A percentile compares a stretch with the other conserved stretches of the same genome.
Evolutionary conservation across 2,888 invertebrate species (phyloP).

Genomic region (Entomobrya proxima): DNA sequence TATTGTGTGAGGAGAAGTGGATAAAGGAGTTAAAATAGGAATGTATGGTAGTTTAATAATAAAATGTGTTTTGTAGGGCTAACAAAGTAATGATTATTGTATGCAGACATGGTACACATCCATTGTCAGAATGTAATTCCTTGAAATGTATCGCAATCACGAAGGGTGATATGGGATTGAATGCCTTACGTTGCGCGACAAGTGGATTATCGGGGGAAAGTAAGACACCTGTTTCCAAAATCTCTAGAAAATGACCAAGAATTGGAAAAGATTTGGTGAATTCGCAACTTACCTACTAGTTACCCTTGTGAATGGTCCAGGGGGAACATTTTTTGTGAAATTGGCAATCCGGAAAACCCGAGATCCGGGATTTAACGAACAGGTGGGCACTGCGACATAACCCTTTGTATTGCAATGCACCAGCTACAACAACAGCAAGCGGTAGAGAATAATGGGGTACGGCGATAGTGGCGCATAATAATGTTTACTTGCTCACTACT

Average conservation of each 20-base stretch:
- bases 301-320: slow-evolving; percentile 58
- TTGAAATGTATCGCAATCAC: background rate
- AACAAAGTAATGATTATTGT: background rate
- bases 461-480: slow-evolving; percentile 55
- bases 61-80: background rate
- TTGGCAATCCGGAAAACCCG: slow-evolving; percentile 62
- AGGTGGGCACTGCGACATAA: slow-evolving; percentile 54
- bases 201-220: slow-evolving; percentile 49
- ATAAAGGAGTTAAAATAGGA: background rate
- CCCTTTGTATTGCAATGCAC: background rate
- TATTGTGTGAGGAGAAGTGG: background rate
- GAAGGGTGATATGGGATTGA: background rate
- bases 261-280: slow-evolving; percentile 27
- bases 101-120: background rate
- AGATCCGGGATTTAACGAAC: slow-evolving; percentile 65
- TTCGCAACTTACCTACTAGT: slow-evolving; percentile 44
- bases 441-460: slow-evolving; percentile 4
- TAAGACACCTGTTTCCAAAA: slow-evolving; percentile 68
- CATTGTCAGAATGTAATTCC: background rate
- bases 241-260: slow-evolving; percentile 33
- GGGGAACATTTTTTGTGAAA: slow-evolving; percentile 23
- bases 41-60: background rate
- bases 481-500: slow-evolving; percentile 33
- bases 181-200: background rate
- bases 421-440: background rate